phyloP scores from a whole-genome alignment of 1,140 invertebrate species.

The Oncopodura yosiiana region DNA sequence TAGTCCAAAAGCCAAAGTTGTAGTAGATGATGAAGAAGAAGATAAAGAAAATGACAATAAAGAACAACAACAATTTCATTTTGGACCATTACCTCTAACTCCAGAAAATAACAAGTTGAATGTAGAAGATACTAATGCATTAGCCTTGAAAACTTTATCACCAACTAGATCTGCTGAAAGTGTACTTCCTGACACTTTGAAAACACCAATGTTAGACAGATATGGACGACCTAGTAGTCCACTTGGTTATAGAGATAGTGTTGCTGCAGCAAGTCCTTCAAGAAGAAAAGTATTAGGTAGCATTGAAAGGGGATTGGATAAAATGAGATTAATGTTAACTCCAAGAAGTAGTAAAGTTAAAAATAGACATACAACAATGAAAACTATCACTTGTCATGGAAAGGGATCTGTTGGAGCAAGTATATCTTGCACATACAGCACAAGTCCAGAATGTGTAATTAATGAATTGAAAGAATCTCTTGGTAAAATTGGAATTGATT shows the following conservation, averaged over 20 bases:
- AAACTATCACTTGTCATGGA: constrained; percentile 37
- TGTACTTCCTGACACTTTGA: constrained; percentile 16
- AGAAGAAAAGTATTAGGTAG: constrained; percentile 54
- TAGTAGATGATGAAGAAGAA: constrained; percentile 17
- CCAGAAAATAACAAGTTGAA: constrained; percentile 28
- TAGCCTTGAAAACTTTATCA: constrained; percentile 12
- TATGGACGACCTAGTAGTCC: constrained; percentile 8
- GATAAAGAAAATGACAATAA: constrained; percentile 32
- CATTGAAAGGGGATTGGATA: constrained; percentile 58
- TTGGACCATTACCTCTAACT: constrained; percentile 33
- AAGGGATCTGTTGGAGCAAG: constrained; percentile 36
- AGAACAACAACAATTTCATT: constrained; percentile 16
- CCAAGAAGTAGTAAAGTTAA: constrained; percentile 48
- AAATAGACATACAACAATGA: constrained; percentile 34
- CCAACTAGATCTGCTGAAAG: constrained; percentile 33
- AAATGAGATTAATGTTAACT: constrained; percentile 58
- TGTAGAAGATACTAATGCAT: background rate
- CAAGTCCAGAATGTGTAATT: constrained; percentile 55
- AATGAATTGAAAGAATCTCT: constrained; percentile 52
- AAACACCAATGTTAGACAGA: constrained; percentile 29
- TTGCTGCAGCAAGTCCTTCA: constrained; percentile 40
- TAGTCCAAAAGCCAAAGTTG: constrained; percentile 32
- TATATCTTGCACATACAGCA: constrained; percentile 58
- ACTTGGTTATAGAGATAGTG: background rate
- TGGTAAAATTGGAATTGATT: constrained; percentile 55